A percentile compares a stretch with the other conserved stretches of the same genome.
Conservation (phyloP, 53 echinoderm and acorn worm species). For the Pentamera pediparva region DNA sequence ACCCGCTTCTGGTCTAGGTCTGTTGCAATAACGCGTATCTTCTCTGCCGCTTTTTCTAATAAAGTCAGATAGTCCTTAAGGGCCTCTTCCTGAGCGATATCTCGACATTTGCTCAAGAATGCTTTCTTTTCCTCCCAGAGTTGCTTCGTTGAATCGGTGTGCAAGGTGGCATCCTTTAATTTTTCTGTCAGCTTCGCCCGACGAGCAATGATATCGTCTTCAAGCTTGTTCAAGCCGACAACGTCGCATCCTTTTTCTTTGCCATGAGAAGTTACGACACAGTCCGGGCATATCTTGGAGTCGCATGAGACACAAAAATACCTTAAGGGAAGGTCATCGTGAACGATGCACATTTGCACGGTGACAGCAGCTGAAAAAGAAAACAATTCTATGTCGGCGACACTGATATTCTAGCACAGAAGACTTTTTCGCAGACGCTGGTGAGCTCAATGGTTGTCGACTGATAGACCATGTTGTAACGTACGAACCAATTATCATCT, state of each 20-base stretch:
- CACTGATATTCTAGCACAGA: too few species aligned
- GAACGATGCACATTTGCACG: not conserved
- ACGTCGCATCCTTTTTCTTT: not conserved
- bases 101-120: not conserved
- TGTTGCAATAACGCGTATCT: too few species aligned
- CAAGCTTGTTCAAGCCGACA: not conserved
- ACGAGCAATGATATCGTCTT: not conserved
- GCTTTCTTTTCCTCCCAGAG: not conserved
- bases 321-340: not conserved
- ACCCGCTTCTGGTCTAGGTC: too few species aligned
- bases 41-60: too few species aligned
- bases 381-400: too few species aligned
- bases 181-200: not conserved
- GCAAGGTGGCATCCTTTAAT: not conserved
- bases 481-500: too few species aligned
- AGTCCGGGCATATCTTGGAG: not conserved
- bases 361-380: too few species aligned
- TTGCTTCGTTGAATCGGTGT: not conserved
- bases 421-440: too few species aligned
- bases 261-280: not conserved
- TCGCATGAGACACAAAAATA: conserved; percentile 19
- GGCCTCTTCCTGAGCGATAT: not conserved
- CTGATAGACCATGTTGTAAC: too few species aligned
- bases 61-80: not conserved
- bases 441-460: too few species aligned